Conservation (phyloP, 2,113 vertebrate genomes). For the Leptobrachium ailaonicum region DNA sequence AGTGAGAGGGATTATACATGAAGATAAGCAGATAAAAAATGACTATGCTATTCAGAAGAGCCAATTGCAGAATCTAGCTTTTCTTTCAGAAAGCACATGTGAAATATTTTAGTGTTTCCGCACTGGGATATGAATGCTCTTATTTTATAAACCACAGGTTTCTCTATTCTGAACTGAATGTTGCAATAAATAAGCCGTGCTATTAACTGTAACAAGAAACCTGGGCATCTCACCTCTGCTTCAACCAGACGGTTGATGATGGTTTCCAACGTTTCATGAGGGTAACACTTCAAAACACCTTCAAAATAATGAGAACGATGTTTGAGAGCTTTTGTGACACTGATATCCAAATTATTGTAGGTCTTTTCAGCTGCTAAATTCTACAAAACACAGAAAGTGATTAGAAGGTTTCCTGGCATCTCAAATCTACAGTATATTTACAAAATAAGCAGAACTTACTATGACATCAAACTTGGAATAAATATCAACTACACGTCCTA, state of each 20-base stretch:
- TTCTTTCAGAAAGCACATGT: too few relatives aligned
- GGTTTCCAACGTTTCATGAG: constrained; percentile 86
- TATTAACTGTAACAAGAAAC: too few relatives aligned
- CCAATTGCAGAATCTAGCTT: too few relatives aligned
- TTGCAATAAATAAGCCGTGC: too few relatives aligned
- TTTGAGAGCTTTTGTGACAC: constrained; percentile 91
- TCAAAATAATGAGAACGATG: constrained; percentile 97
- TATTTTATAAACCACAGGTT: too few relatives aligned
- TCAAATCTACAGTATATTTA: not conserved
- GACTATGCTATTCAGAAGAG: too few relatives aligned
- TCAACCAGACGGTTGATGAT: constrained; percentile 95
- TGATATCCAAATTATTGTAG: constrained; percentile 95
- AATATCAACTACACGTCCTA: constrained; percentile 93
- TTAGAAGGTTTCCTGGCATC: not conserved
- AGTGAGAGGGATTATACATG: too few relatives aligned
- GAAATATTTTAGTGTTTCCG: too few relatives aligned
- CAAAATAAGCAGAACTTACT: constrained; percentile 73
- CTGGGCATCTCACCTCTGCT: constrained; percentile 78
- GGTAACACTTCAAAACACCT: constrained; percentile 91
- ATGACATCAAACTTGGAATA: constrained; percentile 98
- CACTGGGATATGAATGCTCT: too few relatives aligned
- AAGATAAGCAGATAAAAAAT: too few relatives aligned
- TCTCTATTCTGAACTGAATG: too few relatives aligned
- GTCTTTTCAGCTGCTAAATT: constrained; percentile 97
- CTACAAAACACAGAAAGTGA: constrained; percentile 58